These are phyloP conservation scores for Nemoura dubitans DNA, from an alignment of 2,888 invertebrate genomes.

Conservation along the genomic window DNA sequence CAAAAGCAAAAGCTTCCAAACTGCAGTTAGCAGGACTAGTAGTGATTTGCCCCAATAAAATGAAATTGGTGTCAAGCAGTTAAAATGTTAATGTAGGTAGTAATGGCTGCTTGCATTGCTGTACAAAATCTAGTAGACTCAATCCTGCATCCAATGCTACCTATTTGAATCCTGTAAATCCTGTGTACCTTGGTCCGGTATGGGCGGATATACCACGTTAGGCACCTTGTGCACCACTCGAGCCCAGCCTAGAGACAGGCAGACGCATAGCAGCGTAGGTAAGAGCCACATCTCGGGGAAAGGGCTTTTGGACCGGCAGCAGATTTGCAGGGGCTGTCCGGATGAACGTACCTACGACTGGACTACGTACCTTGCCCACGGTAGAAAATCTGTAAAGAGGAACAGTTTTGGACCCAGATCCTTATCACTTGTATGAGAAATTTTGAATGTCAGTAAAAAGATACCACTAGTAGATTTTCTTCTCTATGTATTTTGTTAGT, in stretches of 20 bases:
- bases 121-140: no score
- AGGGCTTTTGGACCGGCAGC: not conserved
- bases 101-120: no score
- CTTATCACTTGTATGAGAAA: no score
- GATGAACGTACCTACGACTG: not conserved
- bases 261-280: not conserved
- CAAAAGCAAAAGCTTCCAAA: no score
- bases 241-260: not conserved
- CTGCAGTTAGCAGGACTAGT: no score
- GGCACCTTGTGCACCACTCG: constrained; percentile 59
- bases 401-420: not conserved
- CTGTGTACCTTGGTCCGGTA: constrained; percentile 61
- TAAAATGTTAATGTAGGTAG: no score
- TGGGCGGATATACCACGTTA: constrained; percentile 60
- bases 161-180: not conserved
- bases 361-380: not conserved
- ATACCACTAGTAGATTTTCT: no score
- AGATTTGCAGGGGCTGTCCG: not conserved
- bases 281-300: not conserved
- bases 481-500: no score
- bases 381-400: not conserved
- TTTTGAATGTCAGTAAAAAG: no score
- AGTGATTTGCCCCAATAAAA: no score
- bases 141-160: no score
- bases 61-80: no score